A percentile compares a stretch with the other conserved stretches of the same genome.
Conservation (phyloP, 2,888 invertebrate species). For the Malacosoma neustria region DNA sequence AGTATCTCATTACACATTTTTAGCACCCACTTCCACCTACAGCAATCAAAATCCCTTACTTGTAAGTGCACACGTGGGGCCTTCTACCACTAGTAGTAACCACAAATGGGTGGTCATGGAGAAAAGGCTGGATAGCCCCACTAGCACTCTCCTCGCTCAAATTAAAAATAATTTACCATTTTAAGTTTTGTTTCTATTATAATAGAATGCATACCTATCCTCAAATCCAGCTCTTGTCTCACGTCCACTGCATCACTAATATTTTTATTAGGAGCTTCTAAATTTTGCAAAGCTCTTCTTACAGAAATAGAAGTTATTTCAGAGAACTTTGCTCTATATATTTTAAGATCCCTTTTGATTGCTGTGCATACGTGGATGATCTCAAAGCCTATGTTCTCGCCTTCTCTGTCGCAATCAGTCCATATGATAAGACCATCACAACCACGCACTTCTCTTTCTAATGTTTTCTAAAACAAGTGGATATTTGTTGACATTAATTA, state of each 20-base stretch:
- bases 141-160: too few species aligned
- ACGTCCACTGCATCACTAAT: conserved; percentile 96
- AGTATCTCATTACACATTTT: too few species aligned
- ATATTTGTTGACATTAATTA: too few species aligned
- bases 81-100: too few species aligned
- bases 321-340: conserved; percentile 94
- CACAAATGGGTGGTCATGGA: too few species aligned
- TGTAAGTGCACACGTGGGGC: too few species aligned
- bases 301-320: conserved; percentile 94
- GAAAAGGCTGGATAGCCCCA: too few species aligned
- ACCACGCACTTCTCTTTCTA: conserved; percentile 78
- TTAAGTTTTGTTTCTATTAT: too few species aligned
- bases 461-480: conserved; percentile 72
- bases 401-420: conserved; percentile 99
- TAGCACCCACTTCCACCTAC: too few species aligned
- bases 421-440: conserved; percentile 92
- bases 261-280: conserved; percentile 86
- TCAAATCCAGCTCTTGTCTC: conserved; percentile 90
- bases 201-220: conserved; percentile 84
- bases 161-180: too few species aligned
- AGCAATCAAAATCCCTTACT: too few species aligned
- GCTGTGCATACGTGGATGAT: conserved; percentile 92
- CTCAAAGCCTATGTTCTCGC: conserved; percentile 99
- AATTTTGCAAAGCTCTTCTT: conserved; percentile 83
- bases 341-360: conserved; percentile 80